A percentile compares a stretch with the other conserved stretches of the same genome.
Conservation (phyloP, 2,797 vertebrate genomes). For the Acridotheres tristis region DNA sequence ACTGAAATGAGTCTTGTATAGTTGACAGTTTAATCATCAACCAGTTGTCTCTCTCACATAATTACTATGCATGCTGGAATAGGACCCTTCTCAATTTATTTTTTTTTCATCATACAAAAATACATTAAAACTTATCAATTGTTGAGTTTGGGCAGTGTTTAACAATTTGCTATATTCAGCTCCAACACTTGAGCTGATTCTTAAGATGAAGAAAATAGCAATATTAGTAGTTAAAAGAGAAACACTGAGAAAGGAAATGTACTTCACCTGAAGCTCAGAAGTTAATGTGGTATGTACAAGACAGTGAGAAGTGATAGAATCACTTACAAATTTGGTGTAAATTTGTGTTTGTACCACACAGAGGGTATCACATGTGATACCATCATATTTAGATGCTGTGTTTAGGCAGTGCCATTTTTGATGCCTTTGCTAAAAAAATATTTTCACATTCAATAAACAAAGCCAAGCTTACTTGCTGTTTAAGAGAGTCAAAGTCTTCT, state of each 20-base stretch:
- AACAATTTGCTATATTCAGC: background rate
- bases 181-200: background rate
- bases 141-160: background rate
- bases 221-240: background rate
- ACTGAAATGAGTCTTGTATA: constrained; percentile 36
- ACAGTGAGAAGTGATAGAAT: background rate
- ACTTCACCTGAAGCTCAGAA: background rate
- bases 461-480: background rate
- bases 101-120: background rate
- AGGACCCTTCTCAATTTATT: background rate
- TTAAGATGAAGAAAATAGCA: background rate
- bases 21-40: constrained; percentile 32
- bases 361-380: background rate
- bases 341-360: background rate
- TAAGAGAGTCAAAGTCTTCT: background rate
- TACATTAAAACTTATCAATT: background rate
- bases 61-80: background rate
- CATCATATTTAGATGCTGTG: background rate
- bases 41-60: constrained; percentile 20
- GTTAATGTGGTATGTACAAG: background rate
- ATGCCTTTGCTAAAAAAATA: background rate
- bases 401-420: background rate
- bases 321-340: background rate
- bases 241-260: background rate
- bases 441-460: background rate